phyloP scores from a whole-genome alignment of 2,888 invertebrate genomes.

The Diarsia dahlii region DNA sequence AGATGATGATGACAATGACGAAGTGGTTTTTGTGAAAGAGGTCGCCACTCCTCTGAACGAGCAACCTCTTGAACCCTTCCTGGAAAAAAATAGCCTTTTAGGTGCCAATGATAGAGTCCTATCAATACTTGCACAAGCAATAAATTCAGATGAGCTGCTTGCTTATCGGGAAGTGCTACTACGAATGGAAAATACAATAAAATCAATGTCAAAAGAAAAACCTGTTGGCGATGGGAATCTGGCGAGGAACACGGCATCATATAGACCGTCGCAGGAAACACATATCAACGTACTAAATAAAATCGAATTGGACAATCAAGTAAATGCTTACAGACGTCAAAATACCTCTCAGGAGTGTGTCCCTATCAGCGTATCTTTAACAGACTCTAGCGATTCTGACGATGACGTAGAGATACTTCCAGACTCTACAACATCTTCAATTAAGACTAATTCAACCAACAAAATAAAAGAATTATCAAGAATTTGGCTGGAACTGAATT shows the following conservation, averaged over 20 bases:
- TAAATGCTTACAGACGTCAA: slow-evolving; percentile 73
- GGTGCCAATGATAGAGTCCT: slow-evolving; percentile 77
- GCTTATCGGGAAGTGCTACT: slow-evolving; percentile 89
- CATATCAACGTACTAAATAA: slow-evolving; percentile 82
- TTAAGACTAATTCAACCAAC: slow-evolving; percentile 86
- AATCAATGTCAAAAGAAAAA: slow-evolving; percentile 71
- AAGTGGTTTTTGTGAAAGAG: slow-evolving; percentile 84
- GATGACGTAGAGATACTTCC: slow-evolving; percentile 83
- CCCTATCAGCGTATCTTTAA: slow-evolving; percentile 84
- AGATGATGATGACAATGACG: slow-evolving; percentile 79
- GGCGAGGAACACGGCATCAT: slow-evolving; percentile 80
- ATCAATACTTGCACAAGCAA: slow-evolving; percentile 86
- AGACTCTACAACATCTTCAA: slow-evolving; percentile 82
- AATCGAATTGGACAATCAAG: slow-evolving; percentile 78
- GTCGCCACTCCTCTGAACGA: slow-evolving; percentile 73
- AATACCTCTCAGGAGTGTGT: slow-evolving; percentile 81
- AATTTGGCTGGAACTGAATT: slow-evolving; percentile 21
- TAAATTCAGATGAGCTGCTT: slow-evolving; percentile 90
- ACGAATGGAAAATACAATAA: slow-evolving; percentile 77
- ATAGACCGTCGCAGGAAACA: slow-evolving; percentile 77
- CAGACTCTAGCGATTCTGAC: slow-evolving; percentile 86
- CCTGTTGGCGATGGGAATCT: slow-evolving; percentile 76
- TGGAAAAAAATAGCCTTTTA: slow-evolving; percentile 67
- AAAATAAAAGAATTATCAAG: slow-evolving; percentile 76
- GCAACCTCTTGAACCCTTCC: slow-evolving; percentile 78